Percentiles rank a stretch among this genome's conserved stretches.
These are phyloP conservation scores for Trachops cirrhosus DNA, from an alignment of 2,797 vertebrate genomes.

Conservation along the genomic window DNA sequence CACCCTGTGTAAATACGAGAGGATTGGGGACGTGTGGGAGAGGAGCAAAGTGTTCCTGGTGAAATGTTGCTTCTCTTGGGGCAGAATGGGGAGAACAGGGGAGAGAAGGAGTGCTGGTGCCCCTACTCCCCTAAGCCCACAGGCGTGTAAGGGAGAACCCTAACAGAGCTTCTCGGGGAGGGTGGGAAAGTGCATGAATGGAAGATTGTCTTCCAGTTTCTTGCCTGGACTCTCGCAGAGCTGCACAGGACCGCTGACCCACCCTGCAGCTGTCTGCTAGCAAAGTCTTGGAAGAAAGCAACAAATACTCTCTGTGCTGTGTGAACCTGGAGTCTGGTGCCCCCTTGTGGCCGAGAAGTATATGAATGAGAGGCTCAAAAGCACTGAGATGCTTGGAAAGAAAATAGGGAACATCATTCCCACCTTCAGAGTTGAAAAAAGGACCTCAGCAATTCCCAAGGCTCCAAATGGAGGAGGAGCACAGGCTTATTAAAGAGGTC, in stretches of 20 bases:
- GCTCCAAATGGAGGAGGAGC: background rate
- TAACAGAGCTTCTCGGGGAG: background rate
- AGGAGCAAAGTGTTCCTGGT: background rate
- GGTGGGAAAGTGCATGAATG: background rate
- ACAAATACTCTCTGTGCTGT: background rate
- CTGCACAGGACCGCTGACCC: background rate
- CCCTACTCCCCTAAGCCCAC: background rate
- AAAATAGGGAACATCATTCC: background rate
- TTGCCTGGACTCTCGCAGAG: background rate
- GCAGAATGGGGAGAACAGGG: background rate
- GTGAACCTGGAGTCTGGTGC: slow-evolving; percentile 64
- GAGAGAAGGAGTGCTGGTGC: background rate
- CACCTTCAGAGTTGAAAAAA: background rate
- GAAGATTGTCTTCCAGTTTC: background rate
- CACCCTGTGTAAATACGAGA: background rate
- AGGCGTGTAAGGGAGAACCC: background rate
- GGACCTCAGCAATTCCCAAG: background rate
- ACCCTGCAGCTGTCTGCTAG: background rate
- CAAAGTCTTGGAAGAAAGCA: background rate
- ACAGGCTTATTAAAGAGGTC: background rate
- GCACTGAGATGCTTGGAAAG: background rate
- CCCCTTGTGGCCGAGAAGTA: slow-evolving; percentile 45
- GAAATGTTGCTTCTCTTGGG: background rate
- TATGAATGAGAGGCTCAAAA: background rate
- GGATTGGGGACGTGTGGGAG: background rate